Evolutionary conservation across 2,888 invertebrate species (phyloP).

Genomic region (Dexiosoma caninum): DNA sequence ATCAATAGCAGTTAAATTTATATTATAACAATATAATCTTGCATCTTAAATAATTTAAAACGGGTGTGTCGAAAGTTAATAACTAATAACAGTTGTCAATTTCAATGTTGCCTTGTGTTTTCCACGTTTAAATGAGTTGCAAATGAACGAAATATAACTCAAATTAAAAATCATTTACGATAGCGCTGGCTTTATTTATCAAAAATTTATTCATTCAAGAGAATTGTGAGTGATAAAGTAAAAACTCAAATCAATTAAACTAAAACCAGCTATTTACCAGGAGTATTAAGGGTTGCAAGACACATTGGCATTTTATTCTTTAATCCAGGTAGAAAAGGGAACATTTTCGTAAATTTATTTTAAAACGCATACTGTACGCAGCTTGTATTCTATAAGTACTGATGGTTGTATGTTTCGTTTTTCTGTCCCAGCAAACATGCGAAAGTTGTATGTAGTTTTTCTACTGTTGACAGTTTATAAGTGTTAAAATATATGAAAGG

Average conservation of each 20-base stretch:
- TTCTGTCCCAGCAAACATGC: neutral
- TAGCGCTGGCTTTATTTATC: neutral
- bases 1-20: too few species aligned
- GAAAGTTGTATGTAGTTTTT: too few species aligned
- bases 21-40: too few species aligned
- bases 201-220: too few species aligned
- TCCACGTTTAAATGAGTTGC: constrained; percentile 16
- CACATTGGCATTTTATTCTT: neutral
- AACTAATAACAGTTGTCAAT: neutral
- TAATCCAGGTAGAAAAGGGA: constrained; percentile 22
- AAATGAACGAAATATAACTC: neutral
- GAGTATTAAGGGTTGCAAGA: constrained; percentile 29
- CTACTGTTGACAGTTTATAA: too few species aligned
- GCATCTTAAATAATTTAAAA: too few species aligned
- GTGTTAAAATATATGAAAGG: too few species aligned
- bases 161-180: constrained; percentile 17
- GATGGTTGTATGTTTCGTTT: neutral
- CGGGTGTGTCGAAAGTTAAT: neutral
- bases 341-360: neutral
- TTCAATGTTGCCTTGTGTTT: neutral
- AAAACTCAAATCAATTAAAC: neutral
- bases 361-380: neutral
- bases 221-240: neutral
- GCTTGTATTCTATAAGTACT: neutral
- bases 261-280: neutral